These are phyloP conservation scores for Hyppa rectilinea DNA, from an alignment of 2,888 invertebrate species.

Conservation along the genomic window DNA sequence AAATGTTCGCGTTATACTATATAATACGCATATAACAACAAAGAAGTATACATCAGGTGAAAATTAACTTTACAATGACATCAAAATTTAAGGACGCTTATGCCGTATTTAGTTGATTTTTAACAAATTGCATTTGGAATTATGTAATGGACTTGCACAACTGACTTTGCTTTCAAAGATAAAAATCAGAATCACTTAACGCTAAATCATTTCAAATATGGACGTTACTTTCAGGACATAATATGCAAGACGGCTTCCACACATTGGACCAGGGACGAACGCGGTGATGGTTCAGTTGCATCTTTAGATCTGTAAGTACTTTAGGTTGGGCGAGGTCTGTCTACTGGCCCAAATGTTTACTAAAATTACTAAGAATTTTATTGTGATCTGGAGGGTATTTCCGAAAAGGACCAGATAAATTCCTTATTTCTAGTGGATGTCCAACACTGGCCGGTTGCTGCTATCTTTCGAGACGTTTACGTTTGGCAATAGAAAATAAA, in stretches of 20 bases:
- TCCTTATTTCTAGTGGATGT: slow-evolving; percentile 89
- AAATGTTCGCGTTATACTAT: slow-evolving; percentile 70
- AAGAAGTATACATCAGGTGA: slow-evolving; percentile 78
- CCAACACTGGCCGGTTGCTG: slow-evolving; percentile 88
- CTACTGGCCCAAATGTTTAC: slow-evolving; percentile 80
- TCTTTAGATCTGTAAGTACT: slow-evolving; percentile 49
- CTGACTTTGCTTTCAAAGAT: slow-evolving; percentile 73
- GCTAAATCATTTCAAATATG: slow-evolving; percentile 89
- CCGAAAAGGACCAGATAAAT: slow-evolving; percentile 86
- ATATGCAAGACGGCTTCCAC: slow-evolving; percentile 86
- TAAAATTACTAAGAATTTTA: slow-evolving; percentile 85
- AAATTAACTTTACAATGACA: slow-evolving; percentile 71
- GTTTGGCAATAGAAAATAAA: slow-evolving; percentile 81
- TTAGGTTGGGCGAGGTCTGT: slow-evolving; percentile 35
- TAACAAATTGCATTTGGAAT: slow-evolving; percentile 70
- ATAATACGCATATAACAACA: slow-evolving; percentile 83
- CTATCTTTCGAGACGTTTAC: slow-evolving; percentile 81
- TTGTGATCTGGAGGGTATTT: slow-evolving; percentile 87
- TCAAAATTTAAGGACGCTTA: slow-evolving; percentile 73
- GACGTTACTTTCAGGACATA: slow-evolving; percentile 89
- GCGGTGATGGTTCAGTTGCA: slow-evolving; percentile 45
- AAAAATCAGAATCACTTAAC: slow-evolving; percentile 86
- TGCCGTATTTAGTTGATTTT: slow-evolving; percentile 67
- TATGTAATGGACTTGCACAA: slow-evolving; percentile 75
- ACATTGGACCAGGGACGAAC: slow-evolving; percentile 76